phyloP scores from a whole-genome alignment of 2,113 vertebrate genomes.

The Cathartes aura region DNA sequence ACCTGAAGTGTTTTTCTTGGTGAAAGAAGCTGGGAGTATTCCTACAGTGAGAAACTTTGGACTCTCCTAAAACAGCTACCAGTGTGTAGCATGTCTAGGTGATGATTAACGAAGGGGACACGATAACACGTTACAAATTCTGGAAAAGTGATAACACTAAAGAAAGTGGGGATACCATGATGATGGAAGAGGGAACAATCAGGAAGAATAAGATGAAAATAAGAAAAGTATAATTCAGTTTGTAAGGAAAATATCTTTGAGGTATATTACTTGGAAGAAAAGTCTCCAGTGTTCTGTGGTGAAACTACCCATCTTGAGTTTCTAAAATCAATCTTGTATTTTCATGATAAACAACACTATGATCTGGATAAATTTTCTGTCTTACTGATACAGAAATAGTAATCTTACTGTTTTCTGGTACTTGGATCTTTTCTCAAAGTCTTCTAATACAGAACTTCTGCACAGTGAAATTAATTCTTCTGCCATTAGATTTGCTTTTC shows the following conservation, averaged over 20 bases:
- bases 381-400: not conserved
- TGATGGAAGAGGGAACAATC: not conserved
- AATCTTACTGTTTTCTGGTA: not conserved
- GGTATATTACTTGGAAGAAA: not conserved
- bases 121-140: accelerated
- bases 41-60: not conserved
- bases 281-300: not conserved
- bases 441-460: not conserved
- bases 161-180: not conserved
- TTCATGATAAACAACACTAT: not conserved
- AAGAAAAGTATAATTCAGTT: not conserved
- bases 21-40: not conserved
- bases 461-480: not conserved
- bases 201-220: not conserved
- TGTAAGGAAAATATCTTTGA: not conserved
- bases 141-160: not conserved
- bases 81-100: not conserved
- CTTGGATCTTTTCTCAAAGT: not conserved
- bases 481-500: not conserved
- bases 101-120: not conserved
- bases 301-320: not conserved
- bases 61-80: not conserved
- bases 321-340: not conserved
- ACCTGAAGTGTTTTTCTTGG: not conserved
- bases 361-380: not conserved